Evolutionary conservation across 2,113 vertebrate species (phyloP).

Genomic region (Rhagologus leucostigma): DNA sequence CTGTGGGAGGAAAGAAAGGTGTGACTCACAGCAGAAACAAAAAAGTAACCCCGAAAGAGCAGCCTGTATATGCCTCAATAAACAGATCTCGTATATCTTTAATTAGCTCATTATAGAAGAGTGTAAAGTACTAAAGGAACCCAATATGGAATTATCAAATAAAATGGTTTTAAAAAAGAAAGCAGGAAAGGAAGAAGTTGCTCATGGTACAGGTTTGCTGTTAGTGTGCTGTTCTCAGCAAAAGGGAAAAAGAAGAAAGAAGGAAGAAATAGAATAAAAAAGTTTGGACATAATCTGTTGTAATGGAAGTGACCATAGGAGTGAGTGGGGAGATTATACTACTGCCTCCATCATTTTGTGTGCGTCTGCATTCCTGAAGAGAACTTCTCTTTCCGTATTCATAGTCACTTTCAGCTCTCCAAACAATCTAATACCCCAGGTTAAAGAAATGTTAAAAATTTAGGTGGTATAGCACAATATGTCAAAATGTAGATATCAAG

Average conservation of each 20-base stretch:
- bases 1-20: background rate
- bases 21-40: conserved; percentile 32
- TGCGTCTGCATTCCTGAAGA: background rate
- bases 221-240: background rate
- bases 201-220: background rate
- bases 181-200: background rate
- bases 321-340: background rate
- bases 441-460: background rate
- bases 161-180: background rate
- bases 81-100: background rate
- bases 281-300: background rate
- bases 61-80: background rate
- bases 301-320: background rate
- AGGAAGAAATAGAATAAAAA: background rate
- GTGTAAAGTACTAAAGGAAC: background rate
- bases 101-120: conserved; percentile 11
- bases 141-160: background rate
- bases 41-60: conserved; percentile 1
- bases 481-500: background rate
- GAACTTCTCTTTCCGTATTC: background rate
- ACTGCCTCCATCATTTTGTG: background rate
- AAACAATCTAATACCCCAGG: background rate
- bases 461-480: background rate
- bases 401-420: background rate
- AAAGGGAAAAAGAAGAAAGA: background rate